Evolutionary conservation across 2,797 vertebrate species (phyloP).

Genomic region (Eupleurogrammus muticus): DNA sequence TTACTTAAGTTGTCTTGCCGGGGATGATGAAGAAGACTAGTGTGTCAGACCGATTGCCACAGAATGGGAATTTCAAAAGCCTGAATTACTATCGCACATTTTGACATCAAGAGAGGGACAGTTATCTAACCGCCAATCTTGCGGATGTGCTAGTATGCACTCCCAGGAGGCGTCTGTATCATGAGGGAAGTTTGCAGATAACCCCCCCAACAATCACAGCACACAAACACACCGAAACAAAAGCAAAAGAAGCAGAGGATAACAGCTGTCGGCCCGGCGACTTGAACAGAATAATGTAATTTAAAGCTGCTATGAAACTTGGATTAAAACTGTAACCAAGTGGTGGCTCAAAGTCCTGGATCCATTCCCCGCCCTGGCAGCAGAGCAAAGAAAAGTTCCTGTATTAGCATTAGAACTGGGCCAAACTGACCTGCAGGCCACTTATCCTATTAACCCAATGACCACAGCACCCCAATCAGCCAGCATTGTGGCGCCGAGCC

Average conservation of each 20-base stretch:
- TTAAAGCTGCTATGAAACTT: slow-evolving; percentile 38
- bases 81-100: background rate
- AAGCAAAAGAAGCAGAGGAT: background rate
- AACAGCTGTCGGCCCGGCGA: slow-evolving; percentile 5
- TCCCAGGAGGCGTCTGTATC: slow-evolving; percentile 18
- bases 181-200: slow-evolving; percentile 27
- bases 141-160: slow-evolving; percentile 18
- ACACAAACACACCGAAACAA: background rate
- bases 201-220: background rate
- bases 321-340: slow-evolving; percentile 70
- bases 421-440: slow-evolving; percentile 75
- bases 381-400: slow-evolving; percentile 59
- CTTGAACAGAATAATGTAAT: slow-evolving; percentile 10
- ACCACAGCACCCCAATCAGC: slow-evolving; percentile 71
- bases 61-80: slow-evolving; percentile 9
- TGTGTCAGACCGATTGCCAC: background rate
- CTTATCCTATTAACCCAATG: slow-evolving; percentile 82
- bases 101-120: slow-evolving; percentile 3
- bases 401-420: slow-evolving; percentile 79
- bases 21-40: background rate
- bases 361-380: slow-evolving; percentile 54
- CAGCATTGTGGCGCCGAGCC: slow-evolving; percentile 67
- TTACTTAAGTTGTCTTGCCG: background rate
- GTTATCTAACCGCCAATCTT: slow-evolving; percentile 20
- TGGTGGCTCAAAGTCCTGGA: slow-evolving; percentile 54